phyloP scores from a whole-genome alignment of 2,888 invertebrate genomes.

The Notodonta ziczac region DNA sequence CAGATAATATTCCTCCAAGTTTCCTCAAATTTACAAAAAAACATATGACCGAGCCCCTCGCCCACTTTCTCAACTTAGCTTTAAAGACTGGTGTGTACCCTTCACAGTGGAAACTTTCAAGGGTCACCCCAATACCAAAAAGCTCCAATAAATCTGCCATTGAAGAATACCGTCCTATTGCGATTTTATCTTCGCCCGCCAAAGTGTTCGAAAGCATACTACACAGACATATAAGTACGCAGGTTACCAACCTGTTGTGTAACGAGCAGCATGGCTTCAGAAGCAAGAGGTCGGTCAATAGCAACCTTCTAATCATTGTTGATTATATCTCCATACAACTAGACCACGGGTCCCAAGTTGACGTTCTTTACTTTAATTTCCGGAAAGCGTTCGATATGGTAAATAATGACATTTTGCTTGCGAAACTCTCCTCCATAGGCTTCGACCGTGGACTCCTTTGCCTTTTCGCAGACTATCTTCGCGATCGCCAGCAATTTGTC shows the following conservation, averaged over 20 bases:
- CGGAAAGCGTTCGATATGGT: slow-evolving; percentile 5
- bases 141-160: neutral
- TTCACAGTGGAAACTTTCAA: neutral
- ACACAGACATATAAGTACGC: neutral
- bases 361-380: neutral
- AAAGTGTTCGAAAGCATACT: too few species aligned
- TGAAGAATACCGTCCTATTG: too few species aligned
- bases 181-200: too few species aligned
- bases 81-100: neutral
- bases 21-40: neutral
- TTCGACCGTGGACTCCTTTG: neutral
- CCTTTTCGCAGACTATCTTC: neutral
- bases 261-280: neutral
- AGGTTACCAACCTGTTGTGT: neutral
- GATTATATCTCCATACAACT: neutral
- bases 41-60: neutral
- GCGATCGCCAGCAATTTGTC: neutral
- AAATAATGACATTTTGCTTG: slow-evolving; percentile 7
- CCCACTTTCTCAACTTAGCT: neutral
- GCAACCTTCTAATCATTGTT: neutral
- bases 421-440: slow-evolving; percentile 6
- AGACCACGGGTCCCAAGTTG: neutral
- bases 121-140: neutral
- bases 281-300: neutral
- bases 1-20: neutral